A percentile compares a stretch with the other conserved stretches of the same genome.
Evolutionary conservation across 1,140 invertebrate species (phyloP).

Genomic region (Drosophila equinoxialis): DNA sequence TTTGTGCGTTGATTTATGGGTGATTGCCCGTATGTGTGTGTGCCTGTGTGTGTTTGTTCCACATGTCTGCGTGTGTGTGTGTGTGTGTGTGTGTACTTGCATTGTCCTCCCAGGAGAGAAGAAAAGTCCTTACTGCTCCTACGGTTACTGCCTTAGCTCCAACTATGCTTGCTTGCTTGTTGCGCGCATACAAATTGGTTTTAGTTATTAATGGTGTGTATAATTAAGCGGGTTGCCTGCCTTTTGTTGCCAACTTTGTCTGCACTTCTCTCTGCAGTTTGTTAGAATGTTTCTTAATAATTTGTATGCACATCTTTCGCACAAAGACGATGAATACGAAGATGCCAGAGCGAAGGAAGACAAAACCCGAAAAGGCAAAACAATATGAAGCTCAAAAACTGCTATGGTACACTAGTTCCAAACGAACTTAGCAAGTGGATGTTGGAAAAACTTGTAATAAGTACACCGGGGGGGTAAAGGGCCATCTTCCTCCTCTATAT

Average conservation of each 20-base stretch:
- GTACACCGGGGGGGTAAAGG: background rate
- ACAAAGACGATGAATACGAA: conserved; percentile 23
- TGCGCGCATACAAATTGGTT: conserved; percentile 77
- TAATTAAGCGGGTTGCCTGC: conserved; percentile 76
- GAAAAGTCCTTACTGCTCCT: no score
- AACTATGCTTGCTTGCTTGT: conserved; percentile 42
- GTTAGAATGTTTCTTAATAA: conserved; percentile 79
- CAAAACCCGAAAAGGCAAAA: background rate
- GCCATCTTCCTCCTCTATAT: background rate
- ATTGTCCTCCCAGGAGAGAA: conserved; percentile 14
- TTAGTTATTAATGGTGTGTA: conserved; percentile 81
- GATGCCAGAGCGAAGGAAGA: background rate
- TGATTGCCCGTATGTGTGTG: conserved; percentile 34
- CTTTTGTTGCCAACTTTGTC: conserved; percentile 79
- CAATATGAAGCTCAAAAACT: background rate
- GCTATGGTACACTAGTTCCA: background rate
- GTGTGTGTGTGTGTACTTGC: conserved; percentile 32
- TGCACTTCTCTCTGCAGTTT: conserved; percentile 54
- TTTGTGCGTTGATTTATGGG: conserved; percentile 75
- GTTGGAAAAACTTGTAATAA: conserved; percentile 7
- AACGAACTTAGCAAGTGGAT: background rate
- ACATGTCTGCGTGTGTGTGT: conserved; percentile 13
- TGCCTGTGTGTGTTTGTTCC: conserved; percentile 13
- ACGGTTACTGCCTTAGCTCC: background rate
- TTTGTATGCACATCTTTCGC: conserved; percentile 58